Conservation (phyloP, 1,140 invertebrate species). For the Venustaconcha ellipsiformis region DNA sequence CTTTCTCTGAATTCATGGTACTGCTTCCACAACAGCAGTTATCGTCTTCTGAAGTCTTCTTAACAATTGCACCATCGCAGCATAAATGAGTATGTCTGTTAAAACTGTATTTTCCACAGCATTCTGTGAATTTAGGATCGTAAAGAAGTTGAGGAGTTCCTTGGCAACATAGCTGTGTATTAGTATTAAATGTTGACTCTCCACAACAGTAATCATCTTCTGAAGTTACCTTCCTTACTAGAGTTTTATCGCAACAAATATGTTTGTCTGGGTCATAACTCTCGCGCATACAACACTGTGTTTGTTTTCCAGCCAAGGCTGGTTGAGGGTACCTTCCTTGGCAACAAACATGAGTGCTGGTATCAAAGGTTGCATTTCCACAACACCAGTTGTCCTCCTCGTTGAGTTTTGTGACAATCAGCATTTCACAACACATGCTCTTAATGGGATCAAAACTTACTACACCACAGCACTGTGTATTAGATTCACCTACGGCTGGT, state of each 20-base stretch:
- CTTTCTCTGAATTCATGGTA: conserved; percentile 5
- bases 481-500: conserved; percentile 10
- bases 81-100: conserved; percentile 4
- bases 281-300: conserved; percentile 20
- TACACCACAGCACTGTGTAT: conserved; percentile 23
- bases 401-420: conserved; percentile 9
- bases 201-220: conserved; percentile 26
- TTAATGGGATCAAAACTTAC: conserved; percentile 18
- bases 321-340: conserved; percentile 15
- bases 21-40: conserved; percentile 13
- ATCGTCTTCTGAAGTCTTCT: conserved; percentile 3
- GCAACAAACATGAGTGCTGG: conserved; percentile 24
- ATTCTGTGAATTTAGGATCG: conserved; percentile 2
- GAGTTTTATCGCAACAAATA: conserved; percentile 21
- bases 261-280: conserved; percentile 24
- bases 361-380: conserved; percentile 25
- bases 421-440: conserved; percentile 21
- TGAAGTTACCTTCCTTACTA: conserved; percentile 13
- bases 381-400: conserved; percentile 31
- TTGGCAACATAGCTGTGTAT: conserved; percentile 9
- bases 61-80: conserved; percentile 5
- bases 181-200: conserved; percentile 5
- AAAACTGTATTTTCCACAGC: conserved; percentile 5
- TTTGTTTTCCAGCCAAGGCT: conserved; percentile 19
- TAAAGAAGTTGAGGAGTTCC: conserved; percentile 2